A percentile compares a stretch with the other conserved stretches of the same genome.
Evolutionary conservation across 2,797 vertebrate species (phyloP).

Genomic region (Champsocephalus gunnari): DNA sequence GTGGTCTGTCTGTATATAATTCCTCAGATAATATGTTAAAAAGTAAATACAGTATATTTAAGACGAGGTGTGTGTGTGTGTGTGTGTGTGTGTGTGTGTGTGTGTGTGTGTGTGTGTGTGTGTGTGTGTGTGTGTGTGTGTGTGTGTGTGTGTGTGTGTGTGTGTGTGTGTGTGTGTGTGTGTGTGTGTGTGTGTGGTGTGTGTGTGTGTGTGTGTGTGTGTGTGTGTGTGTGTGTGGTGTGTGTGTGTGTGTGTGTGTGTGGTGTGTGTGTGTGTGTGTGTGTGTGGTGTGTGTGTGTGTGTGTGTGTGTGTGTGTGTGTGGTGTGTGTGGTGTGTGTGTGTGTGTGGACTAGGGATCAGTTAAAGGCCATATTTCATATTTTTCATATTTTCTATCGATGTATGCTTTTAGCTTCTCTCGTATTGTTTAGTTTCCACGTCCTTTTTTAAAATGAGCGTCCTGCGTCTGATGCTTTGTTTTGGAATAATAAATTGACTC

Average conservation of each 20-base stretch:
- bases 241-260: background rate
- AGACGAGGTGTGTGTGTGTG: background rate
- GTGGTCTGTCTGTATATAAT: constrained; percentile 65
- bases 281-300: constrained; percentile 26
- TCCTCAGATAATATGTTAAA: constrained; percentile 55
- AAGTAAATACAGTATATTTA: constrained; percentile 45
- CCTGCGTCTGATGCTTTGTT: constrained; percentile 57
- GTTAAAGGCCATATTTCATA: constrained; percentile 79
- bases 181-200: constrained; percentile 15
- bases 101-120: constrained; percentile 7
- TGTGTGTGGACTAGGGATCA: background rate
- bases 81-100: no score
- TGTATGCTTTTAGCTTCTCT: constrained; percentile 70
- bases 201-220: constrained; percentile 31
- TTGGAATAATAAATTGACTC: constrained; percentile 68
- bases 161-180: constrained; percentile 24
- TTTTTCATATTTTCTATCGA: constrained; percentile 72
- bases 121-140: background rate
- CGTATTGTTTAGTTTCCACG: constrained; percentile 36
- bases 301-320: no score
- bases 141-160: constrained; percentile 14
- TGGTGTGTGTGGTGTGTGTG: constrained; percentile 9
- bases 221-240: no score
- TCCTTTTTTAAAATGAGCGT: constrained; percentile 55
- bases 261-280: background rate